Evolutionary conservation across 2,888 invertebrate genomes (phyloP).

Genomic region (Caradrina clavipalpis): DNA sequence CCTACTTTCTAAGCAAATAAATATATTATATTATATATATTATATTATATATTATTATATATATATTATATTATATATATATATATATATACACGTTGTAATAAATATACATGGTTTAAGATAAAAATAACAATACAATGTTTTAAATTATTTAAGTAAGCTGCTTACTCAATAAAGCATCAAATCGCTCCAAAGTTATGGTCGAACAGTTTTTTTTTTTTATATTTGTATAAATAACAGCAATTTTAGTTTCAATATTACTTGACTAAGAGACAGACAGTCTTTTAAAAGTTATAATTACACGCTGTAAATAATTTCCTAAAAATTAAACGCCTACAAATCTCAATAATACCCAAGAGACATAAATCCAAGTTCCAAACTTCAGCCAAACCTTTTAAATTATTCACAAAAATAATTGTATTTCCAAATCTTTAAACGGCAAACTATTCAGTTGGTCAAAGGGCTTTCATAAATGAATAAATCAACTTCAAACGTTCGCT

Average conservation of each 20-base stretch:
- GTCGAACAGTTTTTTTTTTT: not conserved
- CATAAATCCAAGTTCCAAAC: conserved; percentile 13
- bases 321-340: not conserved
- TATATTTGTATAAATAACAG: not conserved
- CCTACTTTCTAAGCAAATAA: too few relatives aligned
- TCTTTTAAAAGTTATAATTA: too few relatives aligned
- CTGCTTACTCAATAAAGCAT: too few relatives aligned
- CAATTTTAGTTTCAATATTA: not conserved
- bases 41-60: too few relatives aligned
- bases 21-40: too few relatives aligned
- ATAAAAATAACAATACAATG: not conserved
- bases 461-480: conserved; percentile 45
- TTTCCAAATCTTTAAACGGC: conserved; percentile 22
- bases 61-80: too few relatives aligned
- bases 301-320: not conserved
- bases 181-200: too few relatives aligned
- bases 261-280: not conserved
- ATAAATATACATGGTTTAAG: not conserved
- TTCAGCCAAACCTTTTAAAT: conserved; percentile 11
- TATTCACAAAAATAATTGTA: conserved; percentile 38
- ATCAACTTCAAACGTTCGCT: conserved; percentile 28
- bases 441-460: conserved; percentile 51
- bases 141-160: too few relatives aligned
- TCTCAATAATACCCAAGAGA: not conserved
- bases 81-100: too few relatives aligned